A percentile compares a stretch with the other conserved stretches of the same genome.
Evolutionary conservation across 2,113 vertebrate genomes (phyloP).

Genomic region (Sprattus sprattus): DNA sequence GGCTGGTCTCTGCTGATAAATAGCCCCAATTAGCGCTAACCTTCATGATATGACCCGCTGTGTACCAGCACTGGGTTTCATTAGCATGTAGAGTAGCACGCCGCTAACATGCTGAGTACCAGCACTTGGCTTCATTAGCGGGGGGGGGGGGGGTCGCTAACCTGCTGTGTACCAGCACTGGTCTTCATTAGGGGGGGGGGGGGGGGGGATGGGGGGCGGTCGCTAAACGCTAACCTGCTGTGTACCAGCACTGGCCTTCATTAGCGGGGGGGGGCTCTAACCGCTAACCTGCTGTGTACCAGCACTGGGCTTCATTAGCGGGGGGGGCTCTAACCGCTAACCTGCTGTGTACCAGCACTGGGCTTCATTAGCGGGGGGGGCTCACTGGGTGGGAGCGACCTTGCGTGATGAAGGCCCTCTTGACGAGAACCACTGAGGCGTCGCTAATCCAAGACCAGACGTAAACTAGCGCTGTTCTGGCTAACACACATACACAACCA

Average conservation of each 20-base stretch:
- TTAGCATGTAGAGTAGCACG: conserved; percentile 46
- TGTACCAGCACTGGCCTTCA: conserved; percentile 50
- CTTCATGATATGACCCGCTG: conserved; percentile 61
- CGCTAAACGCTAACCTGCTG: conserved; percentile 56
- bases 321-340: no score
- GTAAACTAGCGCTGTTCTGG: no score
- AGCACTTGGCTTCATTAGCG: background rate
- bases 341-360: no score
- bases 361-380: no score
- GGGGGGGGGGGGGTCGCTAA: conserved; percentile 26
- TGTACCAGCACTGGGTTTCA: conserved; percentile 50
- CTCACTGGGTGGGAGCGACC: no score
- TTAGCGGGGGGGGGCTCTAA: conserved; percentile 45
- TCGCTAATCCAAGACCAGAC: background rate
- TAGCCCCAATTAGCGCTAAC: conserved; percentile 69
- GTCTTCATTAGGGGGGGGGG: conserved; percentile 44
- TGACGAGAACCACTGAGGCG: no score
- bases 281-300: no score
- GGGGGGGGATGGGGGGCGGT: no score
- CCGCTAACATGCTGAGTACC: no score
- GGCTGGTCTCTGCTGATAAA: conserved; percentile 65
- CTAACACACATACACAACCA: background rate
- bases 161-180: conserved; percentile 51
- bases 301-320: background rate
- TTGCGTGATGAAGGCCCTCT: no score